phyloP scores from a whole-genome alignment of 1,140 invertebrate species.

The Drosophila bocqueti region DNA sequence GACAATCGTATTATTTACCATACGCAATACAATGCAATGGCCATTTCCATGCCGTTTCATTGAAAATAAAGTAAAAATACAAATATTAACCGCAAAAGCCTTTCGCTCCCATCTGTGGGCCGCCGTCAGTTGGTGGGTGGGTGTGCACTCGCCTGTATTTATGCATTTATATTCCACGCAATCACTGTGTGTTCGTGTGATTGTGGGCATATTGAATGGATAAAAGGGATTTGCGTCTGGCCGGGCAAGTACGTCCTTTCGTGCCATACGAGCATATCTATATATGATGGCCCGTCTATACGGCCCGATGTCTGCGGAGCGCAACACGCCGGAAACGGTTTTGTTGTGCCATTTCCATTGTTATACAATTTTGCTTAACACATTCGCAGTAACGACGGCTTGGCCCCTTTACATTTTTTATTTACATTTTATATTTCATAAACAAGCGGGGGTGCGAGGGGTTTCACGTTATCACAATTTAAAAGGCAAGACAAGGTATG shows the following conservation, averaged over 20 bases:
- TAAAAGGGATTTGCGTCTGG: constrained; percentile 71
- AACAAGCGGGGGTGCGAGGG: constrained; percentile 25
- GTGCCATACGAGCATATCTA: constrained; percentile 2
- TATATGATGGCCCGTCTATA: constrained; percentile 22
- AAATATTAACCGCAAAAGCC: constrained; percentile 78
- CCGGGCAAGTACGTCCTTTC: constrained; percentile 21
- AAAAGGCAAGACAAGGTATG: neutral
- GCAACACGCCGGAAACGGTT: constrained; percentile 65
- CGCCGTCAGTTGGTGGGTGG: constrained; percentile 7
- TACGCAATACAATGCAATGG: constrained; percentile 64
- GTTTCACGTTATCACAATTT: constrained; percentile 13
- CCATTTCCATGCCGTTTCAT: constrained; percentile 71
- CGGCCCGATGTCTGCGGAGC: constrained; percentile 36
- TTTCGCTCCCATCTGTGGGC: constrained; percentile 44
- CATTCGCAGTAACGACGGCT: constrained; percentile 33
- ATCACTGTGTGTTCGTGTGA: constrained; percentile 37
- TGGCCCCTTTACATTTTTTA: constrained; percentile 28
- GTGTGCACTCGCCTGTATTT: constrained; percentile 60
- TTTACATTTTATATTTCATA: constrained; percentile 61
- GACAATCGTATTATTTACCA: constrained; percentile 70
- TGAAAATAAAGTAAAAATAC: constrained; percentile 72
- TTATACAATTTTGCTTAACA: constrained; percentile 63
- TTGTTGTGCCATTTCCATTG: constrained; percentile 63
- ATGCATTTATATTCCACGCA: constrained; percentile 60
- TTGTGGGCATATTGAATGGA: constrained; percentile 74